These are phyloP conservation scores for Chydorus sphaericus DNA, from an alignment of 2,888 invertebrate genomes.

Conservation along the genomic window DNA sequence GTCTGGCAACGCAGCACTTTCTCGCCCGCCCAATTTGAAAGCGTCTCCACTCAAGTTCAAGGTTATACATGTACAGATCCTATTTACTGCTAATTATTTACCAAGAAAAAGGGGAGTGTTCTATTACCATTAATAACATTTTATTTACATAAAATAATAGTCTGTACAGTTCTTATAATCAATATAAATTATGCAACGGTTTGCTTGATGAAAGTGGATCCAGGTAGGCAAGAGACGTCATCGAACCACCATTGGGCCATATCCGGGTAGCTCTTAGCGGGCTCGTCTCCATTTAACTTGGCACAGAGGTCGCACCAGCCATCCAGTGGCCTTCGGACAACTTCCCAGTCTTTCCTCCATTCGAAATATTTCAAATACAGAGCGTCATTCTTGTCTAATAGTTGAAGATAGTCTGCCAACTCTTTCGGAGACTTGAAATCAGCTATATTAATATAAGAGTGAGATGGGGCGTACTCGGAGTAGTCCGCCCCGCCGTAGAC, in stretches of 20 bases:
- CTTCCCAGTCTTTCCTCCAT: constrained; percentile 18
- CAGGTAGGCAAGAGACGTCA: background rate
- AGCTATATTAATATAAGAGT: constrained; percentile 23
- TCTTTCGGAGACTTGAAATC: constrained; percentile 21
- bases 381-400: constrained; percentile 18
- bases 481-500: constrained; percentile 23
- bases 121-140: no score
- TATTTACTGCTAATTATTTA: no score
- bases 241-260: background rate
- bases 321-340: background rate
- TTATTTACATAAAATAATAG: no score
- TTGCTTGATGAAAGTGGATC: background rate
- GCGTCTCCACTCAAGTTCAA: no score
- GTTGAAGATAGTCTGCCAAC: constrained; percentile 20
- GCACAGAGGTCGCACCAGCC: constrained; percentile 4
- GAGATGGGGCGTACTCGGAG: constrained; percentile 20
- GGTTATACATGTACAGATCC: no score
- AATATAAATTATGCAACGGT: no score
- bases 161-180: no score
- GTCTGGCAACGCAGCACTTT: no score
- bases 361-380: constrained; percentile 19
- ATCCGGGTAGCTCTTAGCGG: background rate
- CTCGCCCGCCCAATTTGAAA: no score
- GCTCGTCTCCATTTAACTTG: background rate
- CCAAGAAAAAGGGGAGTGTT: no score